phyloP scores from a whole-genome alignment of 2,113 vertebrate species.

The Sisor rabdophorus region DNA sequence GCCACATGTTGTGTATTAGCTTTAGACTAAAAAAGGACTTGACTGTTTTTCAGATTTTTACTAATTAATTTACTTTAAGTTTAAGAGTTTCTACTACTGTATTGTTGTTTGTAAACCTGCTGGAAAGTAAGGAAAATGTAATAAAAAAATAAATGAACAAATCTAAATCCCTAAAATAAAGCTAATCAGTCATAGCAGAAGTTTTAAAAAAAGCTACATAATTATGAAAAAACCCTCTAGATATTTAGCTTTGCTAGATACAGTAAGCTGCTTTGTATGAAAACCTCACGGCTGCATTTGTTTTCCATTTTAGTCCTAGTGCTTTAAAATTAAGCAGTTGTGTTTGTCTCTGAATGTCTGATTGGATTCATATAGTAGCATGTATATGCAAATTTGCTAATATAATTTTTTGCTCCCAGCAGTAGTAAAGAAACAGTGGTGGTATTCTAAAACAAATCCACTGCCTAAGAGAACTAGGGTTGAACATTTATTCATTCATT shows the following conservation, averaged over 20 bases:
- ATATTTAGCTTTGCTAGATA: conserved; percentile 24
- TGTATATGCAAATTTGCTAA: conserved; percentile 71
- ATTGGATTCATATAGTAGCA: conserved; percentile 73
- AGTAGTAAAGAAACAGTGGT: conserved; percentile 63
- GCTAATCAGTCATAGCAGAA: neutral
- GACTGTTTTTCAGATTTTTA: neutral
- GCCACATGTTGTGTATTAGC: neutral
- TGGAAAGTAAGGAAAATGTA: neutral
- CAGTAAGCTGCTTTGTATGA: conserved; percentile 34
- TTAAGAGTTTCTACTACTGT: conserved; percentile 3
- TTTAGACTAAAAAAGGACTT: neutral
- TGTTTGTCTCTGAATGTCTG: conserved; percentile 69
- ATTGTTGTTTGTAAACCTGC: neutral
- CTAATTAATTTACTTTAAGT: conserved; percentile 6
- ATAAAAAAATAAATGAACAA: no score
- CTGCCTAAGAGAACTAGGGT: conserved; percentile 56
- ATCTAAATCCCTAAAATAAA: conserved; percentile 8
- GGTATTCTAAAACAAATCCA: conserved; percentile 61
- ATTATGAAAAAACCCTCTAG: conserved; percentile 11
- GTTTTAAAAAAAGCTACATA: neutral
- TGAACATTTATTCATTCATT: no score
- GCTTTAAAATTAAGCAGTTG: conserved; percentile 63
- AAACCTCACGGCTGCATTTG: conserved; percentile 58
- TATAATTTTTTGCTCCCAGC: conserved; percentile 65
- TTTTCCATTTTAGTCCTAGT: conserved; percentile 62